Base-by-base conservation (phyloP, 2,113 vertebrate species). In the Grammomys dolichurus region DNA sequence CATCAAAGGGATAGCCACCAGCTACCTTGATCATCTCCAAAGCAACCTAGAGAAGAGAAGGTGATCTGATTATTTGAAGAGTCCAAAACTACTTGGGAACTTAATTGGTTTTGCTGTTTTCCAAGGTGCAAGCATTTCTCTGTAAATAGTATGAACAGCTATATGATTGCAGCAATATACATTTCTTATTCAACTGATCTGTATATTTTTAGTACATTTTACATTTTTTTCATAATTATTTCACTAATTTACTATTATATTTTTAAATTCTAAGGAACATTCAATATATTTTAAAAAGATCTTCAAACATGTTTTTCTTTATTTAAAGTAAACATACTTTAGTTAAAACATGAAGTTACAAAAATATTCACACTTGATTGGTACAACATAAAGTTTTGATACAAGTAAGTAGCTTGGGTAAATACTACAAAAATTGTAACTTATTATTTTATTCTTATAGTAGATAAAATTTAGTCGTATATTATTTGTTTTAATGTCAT, bases 11-110 rank as follows among this genome's bases (percentile, higher is more conserved):
- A 87, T 99, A 99, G 75, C 98, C 98, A 95, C 99, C 99, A 76
- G 99, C 99, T 90, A 99, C 98, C 98, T 99, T 99, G 78, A 99
- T 99, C 97, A 99, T 97, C 98, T 99, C 99, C 95, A 99, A 91
- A 14, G 99, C 99, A 98, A 99, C 99, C 99, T 99, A 97, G 26
- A 94, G 56, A 90, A 96, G 96, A 98, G 48, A 96, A 95, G 31
- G 91, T 96, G 10, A 95, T 54, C 1, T 75, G 67, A 90, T 94
- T 90, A 96, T 56, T 70, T 85, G 90, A 82, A 85, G 4, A 93
- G 60, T 7, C 19, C 78, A 87, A 78, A 94, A 89, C 24, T 78
- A 92, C 72, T 72, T 14, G 17, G 43, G 4, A 90, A 11, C 88
- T 75, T 51, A 94, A 90, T 26, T 40, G 12, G 17, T 63, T 56